phyloP scores from a whole-genome alignment of 1,140 invertebrate species.

The Drepana arcuata region DNA sequence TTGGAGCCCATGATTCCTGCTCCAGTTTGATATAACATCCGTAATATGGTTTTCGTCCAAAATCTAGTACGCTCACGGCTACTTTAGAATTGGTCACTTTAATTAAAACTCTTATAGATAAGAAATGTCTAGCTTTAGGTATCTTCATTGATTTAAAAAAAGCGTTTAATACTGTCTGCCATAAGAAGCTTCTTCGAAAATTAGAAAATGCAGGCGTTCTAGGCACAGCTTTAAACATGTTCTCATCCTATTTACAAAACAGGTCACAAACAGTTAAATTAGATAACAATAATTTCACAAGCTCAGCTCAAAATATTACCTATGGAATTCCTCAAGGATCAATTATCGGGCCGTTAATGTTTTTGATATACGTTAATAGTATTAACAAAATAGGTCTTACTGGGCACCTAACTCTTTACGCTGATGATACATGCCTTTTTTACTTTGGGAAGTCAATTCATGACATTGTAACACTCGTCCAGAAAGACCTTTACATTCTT shows the following conservation, averaged over 20 bases:
- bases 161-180: not conserved
- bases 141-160: not conserved
- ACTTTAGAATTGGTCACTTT: not conserved
- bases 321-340: not conserved
- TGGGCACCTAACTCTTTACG: slow-evolving; percentile 12
- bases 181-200: slow-evolving; percentile 1
- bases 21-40: no score
- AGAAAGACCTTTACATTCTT: no score
- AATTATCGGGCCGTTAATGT: not conserved
- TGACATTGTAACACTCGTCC: not conserved
- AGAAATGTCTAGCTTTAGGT: not conserved
- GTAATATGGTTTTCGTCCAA: not conserved
- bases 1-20: no score
- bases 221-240: not conserved
- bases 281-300: not conserved
- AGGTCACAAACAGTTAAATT: slow-evolving; percentile 1
- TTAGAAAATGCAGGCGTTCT: slow-evolving; percentile 3
- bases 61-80: slow-evolving; percentile 4
- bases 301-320: not conserved
- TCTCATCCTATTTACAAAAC: not conserved
- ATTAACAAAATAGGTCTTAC: not conserved
- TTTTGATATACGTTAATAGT: slow-evolving; percentile 5
- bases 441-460: slow-evolving; percentile 11
- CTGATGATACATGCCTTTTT: slow-evolving; percentile 21
- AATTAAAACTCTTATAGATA: slow-evolving; percentile 1